Base-by-base conservation (phyloP, 2,888 invertebrate genomes). In the Amorpha juglandis region DNA sequence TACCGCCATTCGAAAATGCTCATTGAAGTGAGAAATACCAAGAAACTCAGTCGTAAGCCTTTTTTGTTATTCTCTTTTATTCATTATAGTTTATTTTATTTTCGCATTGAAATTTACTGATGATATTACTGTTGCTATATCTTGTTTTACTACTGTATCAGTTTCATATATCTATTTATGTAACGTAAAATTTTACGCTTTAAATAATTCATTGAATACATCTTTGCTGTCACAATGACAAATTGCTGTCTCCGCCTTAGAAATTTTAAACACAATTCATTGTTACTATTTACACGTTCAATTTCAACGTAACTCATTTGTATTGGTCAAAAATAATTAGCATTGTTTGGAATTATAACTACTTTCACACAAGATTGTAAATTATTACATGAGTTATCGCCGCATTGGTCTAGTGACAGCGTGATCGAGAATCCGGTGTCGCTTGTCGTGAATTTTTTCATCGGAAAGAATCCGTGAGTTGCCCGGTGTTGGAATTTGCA, bases 151-250 rank as follows among this genome's bases (percentile, higher is more conserved):
- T 50, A 50, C 19, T 50, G 19, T 50, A 50, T 50, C 19, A 19
- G 19, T 50, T 50, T 8, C 50, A 50, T 19, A 9, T 1, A 11
- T 11, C 50, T 50, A 50, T 50, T 50, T 50, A 50, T 50, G 50
- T 50, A 50, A 50, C 19, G n/a, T 48, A 48, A 48, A 6, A 6
- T n/a, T 47, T 14, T 47, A n/a, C 47, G 19, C 50, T 50, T 19
- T 50, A 19, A 50, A 19, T 19, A 50, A 19, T 50, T 19, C 9
- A 50, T 50, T 19, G 19, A 50, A 19, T 1, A 50, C 9, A 8
- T 50, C 50, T 50, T 42, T 14, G 45, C 45, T 19, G 50, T 50
- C 50, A 21, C 19, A 19, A n/a, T 50, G 50, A 50, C 50, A 50
- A 50, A 50, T 50, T 50, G 14, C 45, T 12, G 19, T 50, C 19